A percentile compares a stretch with the other conserved stretches of the same genome.
Conservation (phyloP, 2,113 vertebrate genomes). For the Ursus arctos region DNA sequence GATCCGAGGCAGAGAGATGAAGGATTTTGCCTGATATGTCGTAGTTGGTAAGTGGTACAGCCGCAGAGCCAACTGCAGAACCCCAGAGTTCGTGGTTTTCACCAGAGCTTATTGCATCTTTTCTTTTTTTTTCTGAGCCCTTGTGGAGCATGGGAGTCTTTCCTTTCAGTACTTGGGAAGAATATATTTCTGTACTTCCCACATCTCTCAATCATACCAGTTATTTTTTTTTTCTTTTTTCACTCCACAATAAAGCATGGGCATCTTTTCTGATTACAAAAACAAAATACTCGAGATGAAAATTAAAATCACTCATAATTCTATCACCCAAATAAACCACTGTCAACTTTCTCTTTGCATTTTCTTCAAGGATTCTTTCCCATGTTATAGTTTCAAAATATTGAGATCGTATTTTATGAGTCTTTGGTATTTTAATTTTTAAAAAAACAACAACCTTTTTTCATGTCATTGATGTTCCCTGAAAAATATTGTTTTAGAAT, state of each 20-base stretch:
- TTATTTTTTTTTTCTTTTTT: neutral
- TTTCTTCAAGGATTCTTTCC: constrained; percentile 40
- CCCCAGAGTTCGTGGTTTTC: neutral
- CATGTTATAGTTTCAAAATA: neutral
- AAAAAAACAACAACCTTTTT: neutral
- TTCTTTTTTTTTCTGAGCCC: neutral
- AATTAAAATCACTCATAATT: neutral
- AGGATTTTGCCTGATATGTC: neutral
- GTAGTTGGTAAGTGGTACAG: neutral
- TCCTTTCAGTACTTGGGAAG: neutral
- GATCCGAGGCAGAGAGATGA: neutral
- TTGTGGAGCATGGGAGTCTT: neutral
- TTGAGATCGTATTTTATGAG: neutral
- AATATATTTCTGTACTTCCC: neutral
- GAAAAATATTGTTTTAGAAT: constrained; percentile 18
- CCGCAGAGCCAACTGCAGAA: neutral
- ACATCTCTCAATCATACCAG: neutral
- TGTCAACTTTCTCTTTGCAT: neutral
- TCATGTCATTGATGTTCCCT: neutral
- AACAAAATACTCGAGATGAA: neutral
- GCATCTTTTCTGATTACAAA: neutral
- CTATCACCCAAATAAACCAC: neutral
- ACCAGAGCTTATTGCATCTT: neutral
- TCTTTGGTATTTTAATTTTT: neutral
- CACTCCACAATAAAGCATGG: neutral